phyloP scores from a whole-genome alignment of 2,113 vertebrate genomes.

The Brachirus orientalis region DNA sequence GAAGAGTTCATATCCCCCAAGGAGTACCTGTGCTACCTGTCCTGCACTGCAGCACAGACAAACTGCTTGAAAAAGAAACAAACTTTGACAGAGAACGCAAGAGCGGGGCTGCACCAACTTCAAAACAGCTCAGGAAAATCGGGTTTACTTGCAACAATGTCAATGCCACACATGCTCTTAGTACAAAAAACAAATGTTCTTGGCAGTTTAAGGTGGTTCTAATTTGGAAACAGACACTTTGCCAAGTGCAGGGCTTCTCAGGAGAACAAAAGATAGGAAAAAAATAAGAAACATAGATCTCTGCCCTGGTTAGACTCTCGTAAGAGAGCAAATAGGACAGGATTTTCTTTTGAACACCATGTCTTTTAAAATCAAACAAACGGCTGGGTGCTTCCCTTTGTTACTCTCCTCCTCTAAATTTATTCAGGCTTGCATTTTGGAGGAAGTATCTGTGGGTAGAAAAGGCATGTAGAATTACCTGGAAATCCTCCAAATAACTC shows the following conservation, averaged over 20 bases:
- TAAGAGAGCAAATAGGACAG: conserved; percentile 18
- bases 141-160: conserved; percentile 36
- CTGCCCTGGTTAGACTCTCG: conserved; percentile 10
- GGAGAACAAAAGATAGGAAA: conserved; percentile 16
- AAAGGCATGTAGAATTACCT: background rate
- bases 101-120: conserved; percentile 42
- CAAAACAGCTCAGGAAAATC: conserved; percentile 37
- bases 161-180: conserved; percentile 12
- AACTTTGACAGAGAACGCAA: conserved; percentile 19
- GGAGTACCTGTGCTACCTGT: conserved; percentile 55
- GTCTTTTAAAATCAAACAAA: conserved; percentile 31
- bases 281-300: background rate
- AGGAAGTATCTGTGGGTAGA: background rate
- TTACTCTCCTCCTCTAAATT: conserved; percentile 21
- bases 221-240: conserved; percentile 49
- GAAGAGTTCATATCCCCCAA: conserved; percentile 51
- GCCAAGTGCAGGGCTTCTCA: conserved; percentile 13
- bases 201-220: conserved; percentile 52
- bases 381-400: background rate
- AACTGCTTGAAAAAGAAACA: conserved; percentile 43
- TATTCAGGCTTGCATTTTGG: conserved; percentile 5
- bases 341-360: conserved; percentile 24
- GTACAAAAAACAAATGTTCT: conserved; percentile 40
- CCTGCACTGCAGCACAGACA: conserved; percentile 61
- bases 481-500: background rate